These are phyloP conservation scores for Sternarchorhynchus goeldii DNA, from an alignment of 2,797 vertebrate species.

Conservation along the genomic window DNA sequence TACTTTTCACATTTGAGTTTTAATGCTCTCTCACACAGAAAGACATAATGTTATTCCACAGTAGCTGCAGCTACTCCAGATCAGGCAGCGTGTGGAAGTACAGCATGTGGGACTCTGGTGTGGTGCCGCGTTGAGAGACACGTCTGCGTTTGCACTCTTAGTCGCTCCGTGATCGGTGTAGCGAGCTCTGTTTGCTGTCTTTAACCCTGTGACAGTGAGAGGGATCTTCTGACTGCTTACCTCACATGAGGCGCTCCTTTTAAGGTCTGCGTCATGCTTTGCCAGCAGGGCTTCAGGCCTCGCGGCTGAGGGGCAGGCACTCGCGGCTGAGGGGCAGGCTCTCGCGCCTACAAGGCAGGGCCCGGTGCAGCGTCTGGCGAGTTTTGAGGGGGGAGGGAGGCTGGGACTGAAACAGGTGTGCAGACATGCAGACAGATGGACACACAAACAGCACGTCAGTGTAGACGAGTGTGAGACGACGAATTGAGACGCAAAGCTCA, in stretches of 20 bases:
- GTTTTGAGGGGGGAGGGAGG: background rate
- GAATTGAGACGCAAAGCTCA: background rate
- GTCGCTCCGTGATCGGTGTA: conserved; percentile 11
- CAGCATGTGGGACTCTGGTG: conserved; percentile 17
- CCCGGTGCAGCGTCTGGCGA: background rate
- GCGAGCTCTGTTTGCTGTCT: conserved; percentile 48
- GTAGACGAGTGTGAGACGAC: background rate
- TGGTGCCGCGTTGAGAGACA: background rate
- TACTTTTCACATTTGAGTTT: background rate
- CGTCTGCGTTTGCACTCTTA: background rate
- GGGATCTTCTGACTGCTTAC: conserved; percentile 10
- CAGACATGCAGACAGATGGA: conserved; percentile 10
- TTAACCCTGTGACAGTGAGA: conserved; percentile 35
- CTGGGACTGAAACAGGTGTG: background rate
- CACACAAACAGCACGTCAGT: conserved; percentile 1
- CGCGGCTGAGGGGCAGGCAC: background rate
- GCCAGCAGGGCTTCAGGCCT: conserved; percentile 25
- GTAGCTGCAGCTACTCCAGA: conserved; percentile 23
- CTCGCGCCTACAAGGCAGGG: conserved; percentile 1
- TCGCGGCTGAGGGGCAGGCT: background rate
- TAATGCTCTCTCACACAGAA: background rate
- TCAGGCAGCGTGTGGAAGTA: conserved; percentile 31
- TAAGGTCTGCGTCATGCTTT: conserved; percentile 39
- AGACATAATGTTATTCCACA: conserved; percentile 17
- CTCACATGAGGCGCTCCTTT: conserved; percentile 39